Conservation (phyloP, 2,113 vertebrate genomes). For the Sebastes schlegelii region DNA sequence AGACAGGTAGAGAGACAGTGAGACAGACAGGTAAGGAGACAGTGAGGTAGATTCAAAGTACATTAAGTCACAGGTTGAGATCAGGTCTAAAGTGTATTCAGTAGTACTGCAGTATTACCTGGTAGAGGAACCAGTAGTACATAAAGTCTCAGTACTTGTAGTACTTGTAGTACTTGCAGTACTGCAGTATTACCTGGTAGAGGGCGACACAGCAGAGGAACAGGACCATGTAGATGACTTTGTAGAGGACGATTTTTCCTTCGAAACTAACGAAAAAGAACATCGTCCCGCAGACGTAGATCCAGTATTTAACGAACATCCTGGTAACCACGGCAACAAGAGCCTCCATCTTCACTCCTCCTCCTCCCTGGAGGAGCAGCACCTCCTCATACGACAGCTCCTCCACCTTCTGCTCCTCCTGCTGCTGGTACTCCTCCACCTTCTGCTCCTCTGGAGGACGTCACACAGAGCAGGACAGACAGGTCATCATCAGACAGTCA, state of each 20-base stretch:
- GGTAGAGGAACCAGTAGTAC: background rate
- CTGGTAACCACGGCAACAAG: constrained; percentile 91
- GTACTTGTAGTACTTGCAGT: background rate
- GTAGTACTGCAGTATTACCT: background rate
- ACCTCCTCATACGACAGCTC: constrained; percentile 87
- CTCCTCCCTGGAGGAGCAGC: constrained; percentile 72
- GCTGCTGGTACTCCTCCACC: constrained; percentile 45
- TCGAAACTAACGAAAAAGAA: constrained; percentile 99
- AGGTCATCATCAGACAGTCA: background rate
- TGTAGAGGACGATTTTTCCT: constrained; percentile 96
- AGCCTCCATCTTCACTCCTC: constrained; percentile 89
- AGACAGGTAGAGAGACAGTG: background rate
- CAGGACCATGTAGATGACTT: constrained; percentile 99
- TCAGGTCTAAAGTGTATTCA: background rate
- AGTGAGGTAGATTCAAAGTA: no score
- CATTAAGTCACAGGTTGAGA: background rate
- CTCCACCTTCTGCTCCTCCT: constrained; percentile 79
- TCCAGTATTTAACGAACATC: constrained; percentile 98
- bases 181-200: constrained; percentile 88
- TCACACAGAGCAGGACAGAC: background rate
- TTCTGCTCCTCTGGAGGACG: constrained; percentile 67
- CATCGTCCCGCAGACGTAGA: constrained; percentile 97
- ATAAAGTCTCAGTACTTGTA: background rate
- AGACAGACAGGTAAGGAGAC: no score
- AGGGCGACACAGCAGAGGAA: constrained; percentile 96